Evolutionary conservation across 2,113 vertebrate genomes (phyloP), one percentile per base, ranked within the genome.

Genomic region (Megaceryle maxima): DNA sequence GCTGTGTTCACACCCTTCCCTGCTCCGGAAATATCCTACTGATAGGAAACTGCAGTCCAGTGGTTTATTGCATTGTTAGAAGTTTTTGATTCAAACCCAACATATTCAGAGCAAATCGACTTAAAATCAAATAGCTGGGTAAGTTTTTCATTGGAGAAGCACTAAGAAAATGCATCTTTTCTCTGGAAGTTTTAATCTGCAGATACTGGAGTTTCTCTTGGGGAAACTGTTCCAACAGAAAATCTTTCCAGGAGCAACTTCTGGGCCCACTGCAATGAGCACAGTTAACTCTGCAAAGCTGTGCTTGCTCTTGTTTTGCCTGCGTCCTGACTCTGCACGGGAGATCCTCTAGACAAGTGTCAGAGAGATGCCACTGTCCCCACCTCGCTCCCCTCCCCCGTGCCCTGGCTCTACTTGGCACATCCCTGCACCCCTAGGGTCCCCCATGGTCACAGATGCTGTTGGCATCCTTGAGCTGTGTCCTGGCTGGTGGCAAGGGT

Each of bases 11-110:
- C 86, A 94, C 76, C 91, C 86, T 83, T 86, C 88, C 94, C 94
- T 16, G 43, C 80, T 94, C 91, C 6, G 51, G 96, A 96, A 94
- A 78, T 35, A 10, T 60, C 88, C 77, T 31, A 17, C 79, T 28
- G 87, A 16, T 81, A 83, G 92, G 92, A 94, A 95, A 84, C 69
- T 64, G 76, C 91, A 94, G 76, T 75, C 62, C 88, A 67, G 64
- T 24, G 83, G 24, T 96, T 87, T 83, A 89, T 87, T 82, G 89
- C 91, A 87, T 87, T 92, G 87, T 84, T 92, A 84, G 57, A 82
- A n/a, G 50, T 55, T 72, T 92, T 94, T 95, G 87, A 89, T 91
- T 96, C 1, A 0, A 87, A 28, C 87, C 64, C 76, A 94, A 43
- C 31, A 1, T 10, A 20, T 83, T 96, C 89, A 78, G 37, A 72